Conservation (phyloP, 2,888 invertebrate species). For the Hirtodrosophila alboralis region DNA sequence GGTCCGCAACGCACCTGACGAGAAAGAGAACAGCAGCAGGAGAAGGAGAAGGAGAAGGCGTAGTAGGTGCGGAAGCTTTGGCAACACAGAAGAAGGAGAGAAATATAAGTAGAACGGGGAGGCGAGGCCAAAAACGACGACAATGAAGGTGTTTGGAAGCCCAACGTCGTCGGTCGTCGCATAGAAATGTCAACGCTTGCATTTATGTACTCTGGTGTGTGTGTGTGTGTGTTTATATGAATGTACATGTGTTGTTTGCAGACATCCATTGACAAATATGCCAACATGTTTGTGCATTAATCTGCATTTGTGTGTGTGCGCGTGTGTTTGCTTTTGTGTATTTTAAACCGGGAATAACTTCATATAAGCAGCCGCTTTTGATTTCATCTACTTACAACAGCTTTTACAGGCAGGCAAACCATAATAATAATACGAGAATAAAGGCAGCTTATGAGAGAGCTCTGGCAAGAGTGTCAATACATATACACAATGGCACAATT, state of each 20-base stretch:
- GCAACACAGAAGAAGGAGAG: constrained; percentile 2
- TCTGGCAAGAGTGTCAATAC: constrained; percentile 76
- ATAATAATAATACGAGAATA: constrained; percentile 73
- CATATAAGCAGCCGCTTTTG: constrained; percentile 66
- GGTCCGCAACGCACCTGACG: constrained; percentile 73
- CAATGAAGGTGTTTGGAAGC: constrained; percentile 65
- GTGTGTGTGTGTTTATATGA: constrained; percentile 8
- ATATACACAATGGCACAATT: constrained; percentile 29
- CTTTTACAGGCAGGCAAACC: constrained; percentile 31
- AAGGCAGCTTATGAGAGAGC: constrained; percentile 73
- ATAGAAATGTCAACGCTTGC: constrained; percentile 70
- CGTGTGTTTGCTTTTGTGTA: constrained; percentile 44
- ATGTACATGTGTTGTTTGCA: neutral
- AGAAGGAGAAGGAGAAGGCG: neutral
- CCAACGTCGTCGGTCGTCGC: no score
- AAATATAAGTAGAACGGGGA: constrained; percentile 13
- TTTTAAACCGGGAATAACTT: constrained; percentile 70
- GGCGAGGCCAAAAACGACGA: constrained; percentile 34
- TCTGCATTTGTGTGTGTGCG: constrained; percentile 46
- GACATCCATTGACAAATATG: constrained; percentile 36
- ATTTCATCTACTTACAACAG: constrained; percentile 63
- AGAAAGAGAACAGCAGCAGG: constrained; percentile 11
- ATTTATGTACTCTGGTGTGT: constrained; percentile 25
- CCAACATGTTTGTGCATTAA: constrained; percentile 49
- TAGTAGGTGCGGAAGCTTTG: no score